Conservation (phyloP, 2,888 invertebrate species). For the Mystacides longicornis region DNA sequence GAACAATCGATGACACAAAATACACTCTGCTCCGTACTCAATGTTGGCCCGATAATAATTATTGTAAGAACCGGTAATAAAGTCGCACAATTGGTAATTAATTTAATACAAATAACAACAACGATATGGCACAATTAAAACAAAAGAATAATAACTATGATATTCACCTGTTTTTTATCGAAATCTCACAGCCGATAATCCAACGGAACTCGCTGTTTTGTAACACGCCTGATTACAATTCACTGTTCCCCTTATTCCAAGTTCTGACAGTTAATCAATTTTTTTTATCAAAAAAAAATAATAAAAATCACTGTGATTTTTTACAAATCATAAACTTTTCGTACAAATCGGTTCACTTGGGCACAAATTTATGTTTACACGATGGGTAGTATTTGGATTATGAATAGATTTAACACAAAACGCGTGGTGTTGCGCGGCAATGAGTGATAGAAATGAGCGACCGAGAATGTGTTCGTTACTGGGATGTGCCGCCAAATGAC, state of each 20-base stretch:
- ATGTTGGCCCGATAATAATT: neutral
- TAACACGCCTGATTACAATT: constrained; percentile 17
- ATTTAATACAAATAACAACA: constrained; percentile 1
- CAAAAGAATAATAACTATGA: constrained; percentile 1
- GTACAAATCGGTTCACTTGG: no score
- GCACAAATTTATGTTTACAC: no score
- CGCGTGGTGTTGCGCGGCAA: neutral
- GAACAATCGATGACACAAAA: neutral
- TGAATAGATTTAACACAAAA: neutral
- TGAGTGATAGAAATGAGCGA: neutral
- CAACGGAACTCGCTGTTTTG: constrained; percentile 19
- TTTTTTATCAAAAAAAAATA: neutral
- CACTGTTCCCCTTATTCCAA: constrained; percentile 16
- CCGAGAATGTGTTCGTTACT: constrained; percentile 15
- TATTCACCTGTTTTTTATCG: constrained; percentile 21
- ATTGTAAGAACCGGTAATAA: neutral
- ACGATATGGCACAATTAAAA: neutral
- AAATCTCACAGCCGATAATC: constrained; percentile 19
- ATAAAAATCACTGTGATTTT: no score
- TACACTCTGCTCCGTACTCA: neutral
- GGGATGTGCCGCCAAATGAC: constrained; percentile 14
- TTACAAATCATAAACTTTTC: no score
- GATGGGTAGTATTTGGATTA: neutral
- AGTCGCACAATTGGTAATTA: neutral
- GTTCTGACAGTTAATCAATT: constrained; percentile 6